These are phyloP conservation scores for Ennomos erosarius DNA, from an alignment of 2,888 invertebrate genomes.

Conservation along the genomic window DNA sequence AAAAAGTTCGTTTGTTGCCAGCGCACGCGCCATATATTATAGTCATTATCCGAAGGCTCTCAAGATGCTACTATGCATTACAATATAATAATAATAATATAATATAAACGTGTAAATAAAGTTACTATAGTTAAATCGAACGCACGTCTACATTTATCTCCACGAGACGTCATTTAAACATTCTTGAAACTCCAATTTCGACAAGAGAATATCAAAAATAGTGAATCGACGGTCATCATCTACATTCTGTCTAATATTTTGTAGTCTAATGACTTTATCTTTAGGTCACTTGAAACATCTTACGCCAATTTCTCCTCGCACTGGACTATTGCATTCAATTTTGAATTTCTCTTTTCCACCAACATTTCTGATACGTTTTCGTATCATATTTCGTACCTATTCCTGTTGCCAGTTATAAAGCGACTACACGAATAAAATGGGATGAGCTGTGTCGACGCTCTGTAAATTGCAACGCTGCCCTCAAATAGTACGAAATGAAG, in stretches of 20 bases:
- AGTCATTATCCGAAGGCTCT: slow-evolving; percentile 72
- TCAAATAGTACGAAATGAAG: slow-evolving; percentile 14
- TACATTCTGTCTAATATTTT: slow-evolving; percentile 79
- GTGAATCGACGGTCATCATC: slow-evolving; percentile 77
- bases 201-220: slow-evolving; percentile 86
- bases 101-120: slow-evolving; percentile 83
- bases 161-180: slow-evolving; percentile 68
- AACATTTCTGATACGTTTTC: slow-evolving; percentile 21
- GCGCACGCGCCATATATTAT: slow-evolving; percentile 61
- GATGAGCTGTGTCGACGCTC: slow-evolving; percentile 6
- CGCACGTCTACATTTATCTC: slow-evolving; percentile 68
- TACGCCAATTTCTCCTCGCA: slow-evolving; percentile 63
- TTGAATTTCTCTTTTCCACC: slow-evolving; percentile 49
- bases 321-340: slow-evolving; percentile 72
- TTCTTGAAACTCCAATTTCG: slow-evolving; percentile 81
- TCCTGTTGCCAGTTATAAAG: slow-evolving; percentile 27
- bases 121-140: slow-evolving; percentile 76
- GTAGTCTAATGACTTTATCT: slow-evolving; percentile 72
- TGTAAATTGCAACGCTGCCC: slow-evolving; percentile 6
- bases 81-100: slow-evolving; percentile 59
- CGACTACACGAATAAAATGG: slow-evolving; percentile 1
- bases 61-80: slow-evolving; percentile 78
- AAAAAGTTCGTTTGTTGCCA: slow-evolving; percentile 60
- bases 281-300: slow-evolving; percentile 75
- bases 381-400: slow-evolving; percentile 37